These are phyloP conservation scores for Momotus momota DNA, from an alignment of 2,797 vertebrate species.

Conservation along the genomic window DNA sequence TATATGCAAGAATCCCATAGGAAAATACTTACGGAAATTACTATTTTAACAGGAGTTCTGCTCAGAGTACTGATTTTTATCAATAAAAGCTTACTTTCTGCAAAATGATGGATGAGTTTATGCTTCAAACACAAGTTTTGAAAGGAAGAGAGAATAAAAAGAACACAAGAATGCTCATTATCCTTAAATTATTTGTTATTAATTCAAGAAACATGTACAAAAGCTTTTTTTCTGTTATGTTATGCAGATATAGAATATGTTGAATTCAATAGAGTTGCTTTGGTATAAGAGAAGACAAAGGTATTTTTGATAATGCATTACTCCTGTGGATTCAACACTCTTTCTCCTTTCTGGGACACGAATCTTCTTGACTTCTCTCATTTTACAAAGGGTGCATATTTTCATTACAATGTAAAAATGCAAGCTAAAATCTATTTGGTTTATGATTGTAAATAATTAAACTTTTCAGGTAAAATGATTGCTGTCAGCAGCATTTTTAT, in stretches of 20 bases:
- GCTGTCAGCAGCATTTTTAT: not conserved
- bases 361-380: not conserved
- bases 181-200: not conserved
- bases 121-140: not conserved
- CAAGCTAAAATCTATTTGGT: not conserved
- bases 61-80: not conserved
- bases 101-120: not conserved
- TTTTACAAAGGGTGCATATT: not conserved
- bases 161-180: not conserved
- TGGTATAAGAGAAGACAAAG: not conserved
- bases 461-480: not conserved
- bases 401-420: not conserved
- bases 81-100: not conserved
- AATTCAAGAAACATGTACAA: not conserved
- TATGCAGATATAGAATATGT: not conserved
- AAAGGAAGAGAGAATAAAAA: not conserved
- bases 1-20: not conserved
- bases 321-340: not conserved
- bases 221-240: not conserved
- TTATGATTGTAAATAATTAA: not conserved
- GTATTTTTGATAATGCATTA: not conserved
- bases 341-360: not conserved
- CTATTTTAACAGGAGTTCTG: not conserved
- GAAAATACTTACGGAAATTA: not conserved
- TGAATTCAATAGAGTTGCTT: not conserved